These are phyloP conservation scores for Neuroterus valhalla DNA, from an alignment of 1,140 invertebrate species.

Conservation along the genomic window DNA sequence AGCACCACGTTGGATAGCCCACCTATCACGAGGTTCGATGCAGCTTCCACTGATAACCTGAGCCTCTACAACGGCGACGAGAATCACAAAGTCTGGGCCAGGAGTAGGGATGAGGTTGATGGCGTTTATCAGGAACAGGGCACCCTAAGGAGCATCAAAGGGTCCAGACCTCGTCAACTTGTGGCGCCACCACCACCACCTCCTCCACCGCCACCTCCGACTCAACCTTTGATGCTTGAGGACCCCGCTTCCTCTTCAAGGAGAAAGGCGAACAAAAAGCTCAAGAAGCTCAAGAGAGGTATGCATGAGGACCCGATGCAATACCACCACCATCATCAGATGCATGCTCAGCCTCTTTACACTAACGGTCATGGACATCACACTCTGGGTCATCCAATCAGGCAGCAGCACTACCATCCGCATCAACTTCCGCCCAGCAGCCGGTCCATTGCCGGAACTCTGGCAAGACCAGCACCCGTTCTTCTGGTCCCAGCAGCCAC, in stretches of 20 bases:
- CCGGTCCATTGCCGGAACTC: conserved; percentile 71
- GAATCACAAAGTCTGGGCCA: conserved; percentile 95
- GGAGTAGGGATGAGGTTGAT: conserved; percentile 83
- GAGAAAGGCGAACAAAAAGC: conserved; percentile 73
- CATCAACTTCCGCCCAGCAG: conserved; percentile 73
- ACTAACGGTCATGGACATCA: conserved; percentile 69
- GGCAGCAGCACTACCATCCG: conserved; percentile 73
- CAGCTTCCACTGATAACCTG: conserved; percentile 81
- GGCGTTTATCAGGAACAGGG: conserved; percentile 83
- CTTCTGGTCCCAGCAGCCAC: conserved; percentile 77
- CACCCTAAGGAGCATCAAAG: conserved; percentile 83
- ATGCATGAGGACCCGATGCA: conserved; percentile 65
- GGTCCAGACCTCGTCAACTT: conserved; percentile 86
- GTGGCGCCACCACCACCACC: conserved; percentile 87
- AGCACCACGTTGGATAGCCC: conserved; percentile 72
- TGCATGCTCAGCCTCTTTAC: conserved; percentile 65
- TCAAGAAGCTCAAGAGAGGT: conserved; percentile 70
- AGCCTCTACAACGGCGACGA: conserved; percentile 92
- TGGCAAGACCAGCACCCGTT: conserved; percentile 75
- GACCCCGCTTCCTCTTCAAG: conserved; percentile 59
- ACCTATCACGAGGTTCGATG: conserved; percentile 70
- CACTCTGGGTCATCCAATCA: conserved; percentile 73
- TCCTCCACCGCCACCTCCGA: conserved; percentile 78
- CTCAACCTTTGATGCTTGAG: conserved; percentile 67
- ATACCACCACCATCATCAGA: conserved; percentile 57